Percentiles rank a stretch among this genome's conserved stretches.
These are phyloP conservation scores for Ophion slaviceki DNA, from an alignment of 2,888 invertebrate species.

Conservation along the genomic window DNA sequence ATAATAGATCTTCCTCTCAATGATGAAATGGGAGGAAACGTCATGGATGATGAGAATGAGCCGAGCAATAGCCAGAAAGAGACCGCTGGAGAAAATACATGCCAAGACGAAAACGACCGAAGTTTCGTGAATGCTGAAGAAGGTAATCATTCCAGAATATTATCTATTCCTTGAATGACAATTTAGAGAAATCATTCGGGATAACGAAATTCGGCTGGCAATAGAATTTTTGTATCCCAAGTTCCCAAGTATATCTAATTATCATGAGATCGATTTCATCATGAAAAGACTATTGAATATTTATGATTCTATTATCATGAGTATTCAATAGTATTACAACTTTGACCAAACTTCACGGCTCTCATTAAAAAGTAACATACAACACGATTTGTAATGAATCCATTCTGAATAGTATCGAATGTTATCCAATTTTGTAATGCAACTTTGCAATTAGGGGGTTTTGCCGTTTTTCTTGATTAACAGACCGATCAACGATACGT, in stretches of 20 bases:
- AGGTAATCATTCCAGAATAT: not conserved
- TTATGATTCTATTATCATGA: not conserved
- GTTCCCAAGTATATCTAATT: not conserved
- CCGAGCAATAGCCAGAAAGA: not conserved
- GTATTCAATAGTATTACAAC: not conserved
- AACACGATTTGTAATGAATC: conserved; percentile 11
- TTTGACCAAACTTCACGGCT: not conserved
- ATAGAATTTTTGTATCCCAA: not conserved
- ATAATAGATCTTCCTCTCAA: not conserved
- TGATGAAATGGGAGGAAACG: not conserved
- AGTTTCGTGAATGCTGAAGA: not conserved
- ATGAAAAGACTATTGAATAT: not conserved
- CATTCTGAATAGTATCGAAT: conserved; percentile 3
- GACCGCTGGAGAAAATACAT: not conserved
- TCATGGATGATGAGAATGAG: not conserved
- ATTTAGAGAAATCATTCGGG: not conserved
- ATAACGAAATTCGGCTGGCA: not conserved
- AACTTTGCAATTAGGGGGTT: not conserved
- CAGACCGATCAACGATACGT: no score
- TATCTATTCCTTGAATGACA: conserved; percentile 1
- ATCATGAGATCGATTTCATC: not conserved
- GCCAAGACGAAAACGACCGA: not conserved
- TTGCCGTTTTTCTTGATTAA: no score
- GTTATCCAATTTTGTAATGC: not conserved
- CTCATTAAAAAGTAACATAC: conserved; percentile 8